Percentiles rank a stretch among this genome's conserved stretches.
Evolutionary conservation across 2,797 vertebrate genomes (phyloP).

Genomic region (Clarias fuscus): DNA sequence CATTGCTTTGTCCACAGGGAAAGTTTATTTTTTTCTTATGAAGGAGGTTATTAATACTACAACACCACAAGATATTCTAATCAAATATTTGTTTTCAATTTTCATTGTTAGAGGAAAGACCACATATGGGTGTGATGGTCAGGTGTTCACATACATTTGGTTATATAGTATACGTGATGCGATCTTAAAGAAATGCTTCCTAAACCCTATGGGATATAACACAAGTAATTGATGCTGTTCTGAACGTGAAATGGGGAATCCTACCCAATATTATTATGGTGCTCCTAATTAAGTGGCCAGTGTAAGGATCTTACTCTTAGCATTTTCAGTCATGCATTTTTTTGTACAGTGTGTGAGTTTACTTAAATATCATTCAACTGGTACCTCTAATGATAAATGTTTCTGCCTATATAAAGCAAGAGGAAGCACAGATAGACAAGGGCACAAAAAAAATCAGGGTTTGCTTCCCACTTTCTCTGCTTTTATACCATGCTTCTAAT

Average conservation of each 20-base stretch:
- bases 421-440: not conserved
- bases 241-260: not conserved
- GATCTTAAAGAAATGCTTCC: not conserved
- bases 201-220: not conserved
- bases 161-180: not conserved
- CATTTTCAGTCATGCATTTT: slow-evolving; percentile 19
- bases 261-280: not conserved
- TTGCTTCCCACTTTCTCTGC: slow-evolving; percentile 19
- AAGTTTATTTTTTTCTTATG: not conserved
- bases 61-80: not conserved
- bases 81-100: not conserved
- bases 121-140: not conserved
- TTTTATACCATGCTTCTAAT: slow-evolving; percentile 52
- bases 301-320: not conserved
- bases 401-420: not conserved
- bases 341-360: not conserved
- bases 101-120: not conserved
- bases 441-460: not conserved
- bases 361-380: not conserved
- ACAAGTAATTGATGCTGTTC: not conserved
- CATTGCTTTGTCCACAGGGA: not conserved
- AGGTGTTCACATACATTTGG: not conserved
- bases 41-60: not conserved
- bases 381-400: slow-evolving; percentile 2
- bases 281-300: not conserved